phyloP scores from a whole-genome alignment of 2,113 vertebrate species.

The Chroicocephalus ridibundus region DNA sequence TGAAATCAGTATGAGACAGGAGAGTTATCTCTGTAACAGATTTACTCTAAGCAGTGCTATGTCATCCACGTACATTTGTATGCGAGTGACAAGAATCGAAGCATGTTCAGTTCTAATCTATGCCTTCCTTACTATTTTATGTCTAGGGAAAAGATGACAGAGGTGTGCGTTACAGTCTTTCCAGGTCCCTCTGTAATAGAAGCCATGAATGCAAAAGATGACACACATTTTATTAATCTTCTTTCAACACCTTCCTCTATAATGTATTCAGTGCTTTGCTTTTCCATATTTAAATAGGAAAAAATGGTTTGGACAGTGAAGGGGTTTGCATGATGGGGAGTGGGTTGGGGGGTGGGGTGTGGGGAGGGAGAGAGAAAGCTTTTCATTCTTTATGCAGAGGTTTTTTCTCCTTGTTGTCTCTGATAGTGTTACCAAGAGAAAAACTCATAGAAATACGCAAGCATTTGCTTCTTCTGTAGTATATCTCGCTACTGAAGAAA shows the following conservation, averaged over 20 bases:
- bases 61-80: constrained; percentile 62
- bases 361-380: not conserved
- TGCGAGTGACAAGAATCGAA: constrained; percentile 52
- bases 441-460: not conserved
- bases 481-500: not conserved
- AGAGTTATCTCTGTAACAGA: constrained; percentile 65
- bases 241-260: constrained; percentile 37
- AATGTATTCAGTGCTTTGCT: constrained; percentile 50
- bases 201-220: constrained; percentile 50
- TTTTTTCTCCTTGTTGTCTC: not conserved
- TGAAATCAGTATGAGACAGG: constrained; percentile 55
- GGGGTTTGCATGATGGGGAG: not conserved
- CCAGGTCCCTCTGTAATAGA: constrained; percentile 13
- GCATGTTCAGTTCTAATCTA: constrained; percentile 62
- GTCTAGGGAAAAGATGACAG: constrained; percentile 45
- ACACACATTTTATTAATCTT: constrained; percentile 67
- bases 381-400: not conserved
- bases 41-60: constrained; percentile 58
- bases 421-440: not conserved
- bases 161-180: constrained; percentile 23
- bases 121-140: constrained; percentile 61
- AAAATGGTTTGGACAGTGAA: constrained; percentile 40
- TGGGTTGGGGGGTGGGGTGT: too few species aligned
- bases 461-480: not conserved
- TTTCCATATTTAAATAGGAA: constrained; percentile 53